Percentiles rank a stretch among this genome's conserved stretches.
Conservation (phyloP, 2,113 vertebrate genomes). For the Noctilio leporinus region DNA sequence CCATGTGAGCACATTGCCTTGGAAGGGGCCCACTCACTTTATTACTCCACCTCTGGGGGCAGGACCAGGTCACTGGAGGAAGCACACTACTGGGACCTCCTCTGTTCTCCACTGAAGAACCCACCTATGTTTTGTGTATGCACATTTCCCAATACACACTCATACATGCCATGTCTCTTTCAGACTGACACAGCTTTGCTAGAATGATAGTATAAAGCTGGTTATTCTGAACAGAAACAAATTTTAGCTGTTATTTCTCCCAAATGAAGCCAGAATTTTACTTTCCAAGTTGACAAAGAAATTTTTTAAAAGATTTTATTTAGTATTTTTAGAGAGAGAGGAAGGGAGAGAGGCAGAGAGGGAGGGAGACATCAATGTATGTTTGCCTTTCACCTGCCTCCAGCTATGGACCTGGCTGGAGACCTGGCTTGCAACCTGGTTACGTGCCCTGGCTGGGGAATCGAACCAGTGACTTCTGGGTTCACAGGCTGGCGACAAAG, state of each 20-base stretch:
- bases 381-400: too few relatives aligned
- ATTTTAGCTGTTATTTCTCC: not conserved
- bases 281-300: conserved; percentile 22
- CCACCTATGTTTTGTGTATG: not conserved
- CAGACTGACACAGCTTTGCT: not conserved
- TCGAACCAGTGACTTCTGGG: too few relatives aligned
- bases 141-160: not conserved
- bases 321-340: too few relatives aligned
- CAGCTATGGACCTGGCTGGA: too few relatives aligned
- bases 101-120: not conserved
- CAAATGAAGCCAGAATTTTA: conserved; percentile 19
- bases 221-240: not conserved
- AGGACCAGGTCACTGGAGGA: not conserved
- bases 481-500: too few relatives aligned
- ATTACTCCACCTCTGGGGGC: not conserved
- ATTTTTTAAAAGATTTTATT: too few relatives aligned
- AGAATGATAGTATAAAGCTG: not conserved
- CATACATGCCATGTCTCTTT: not conserved
- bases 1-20: not conserved
- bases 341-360: too few relatives aligned
- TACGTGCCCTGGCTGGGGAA: too few relatives aligned
- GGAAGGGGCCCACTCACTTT: not conserved
- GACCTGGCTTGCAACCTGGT: too few relatives aligned
- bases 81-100: not conserved
- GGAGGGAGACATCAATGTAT: too few relatives aligned